Base-by-base conservation (phyloP, 2,888 invertebrate species). In the Drosophila cognata region DNA sequence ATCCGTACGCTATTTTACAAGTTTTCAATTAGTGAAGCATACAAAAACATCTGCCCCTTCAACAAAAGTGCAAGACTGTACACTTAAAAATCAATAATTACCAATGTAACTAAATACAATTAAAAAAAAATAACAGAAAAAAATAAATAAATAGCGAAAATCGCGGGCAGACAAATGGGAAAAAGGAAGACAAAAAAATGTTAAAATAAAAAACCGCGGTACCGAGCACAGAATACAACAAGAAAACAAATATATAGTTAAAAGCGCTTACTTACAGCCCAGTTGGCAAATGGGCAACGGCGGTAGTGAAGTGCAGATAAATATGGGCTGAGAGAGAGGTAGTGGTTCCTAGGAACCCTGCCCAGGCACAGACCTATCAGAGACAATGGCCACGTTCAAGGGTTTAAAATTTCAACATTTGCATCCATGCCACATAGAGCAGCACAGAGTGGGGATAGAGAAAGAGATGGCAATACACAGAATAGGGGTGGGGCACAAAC, bases 401-500 rank as follows among this genome's bases (percentile, higher is more conserved):
- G 89, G 89, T 90, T 87, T 89, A 87, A 84, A 89, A 89, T 89
- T 89, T 89, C 89, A 91, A 53, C 77, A 91, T 87, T 90, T 90
- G 81, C 90, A 90, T 90, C 70, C 69, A 63, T 48, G 55, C 60
- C 63, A 56, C 66, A 66, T 35, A 55, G 61, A 66, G 48, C 16
- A 21, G 21, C 46, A 46, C 25, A 16, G 11, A 21, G 43, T 2
- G 29, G 29, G 1, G 6, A 35, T 13, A 28, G 52, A 6, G 36
- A 21, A 21, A 43, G 33, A 25, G 11, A 33, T 36, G 28, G 55
- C 33, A n/a, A 41, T 28, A 21, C 35, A 55, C 36, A 46, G 18
- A 46, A 25, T 16, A 8, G 28, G 46, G 46, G 51, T 29, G 33
- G 38, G 36, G 48, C 29, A 35, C 43, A 41, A 25, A 46, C 46